Evolutionary conservation across 1,140 invertebrate genomes (phyloP).

Genomic region (Bombus waltoni): DNA sequence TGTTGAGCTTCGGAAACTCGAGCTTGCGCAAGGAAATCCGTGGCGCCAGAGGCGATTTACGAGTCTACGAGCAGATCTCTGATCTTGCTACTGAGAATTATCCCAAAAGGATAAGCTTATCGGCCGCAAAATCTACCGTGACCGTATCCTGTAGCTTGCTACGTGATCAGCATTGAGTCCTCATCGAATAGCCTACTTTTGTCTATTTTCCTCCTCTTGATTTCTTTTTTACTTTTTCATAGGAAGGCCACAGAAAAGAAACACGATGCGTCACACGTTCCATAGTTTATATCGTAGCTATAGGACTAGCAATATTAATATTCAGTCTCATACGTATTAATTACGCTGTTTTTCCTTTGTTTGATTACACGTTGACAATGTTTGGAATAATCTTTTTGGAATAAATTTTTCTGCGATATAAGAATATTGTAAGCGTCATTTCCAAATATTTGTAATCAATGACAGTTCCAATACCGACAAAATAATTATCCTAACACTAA

Average conservation of each 20-base stretch:
- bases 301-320: too few relatives aligned
- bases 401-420: too few relatives aligned
- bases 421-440: too few relatives aligned
- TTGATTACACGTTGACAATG: too few relatives aligned
- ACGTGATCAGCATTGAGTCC: constrained; percentile 61
- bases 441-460: too few relatives aligned
- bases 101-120: constrained; percentile 57
- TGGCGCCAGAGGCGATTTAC: constrained; percentile 49
- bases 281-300: too few relatives aligned
- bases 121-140: constrained; percentile 36
- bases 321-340: too few relatives aligned
- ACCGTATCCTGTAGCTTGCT: constrained; percentile 43
- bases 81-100: constrained; percentile 29
- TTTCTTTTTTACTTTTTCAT: too few relatives aligned
- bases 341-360: too few relatives aligned
- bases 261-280: background rate
- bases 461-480: too few relatives aligned
- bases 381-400: too few relatives aligned
- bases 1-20: constrained; percentile 14
- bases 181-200: background rate
- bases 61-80: constrained; percentile 34
- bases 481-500: too few relatives aligned
- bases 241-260: background rate
- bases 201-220: background rate
- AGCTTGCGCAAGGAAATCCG: constrained; percentile 46